Base-by-base conservation (phyloP, 2,888 invertebrate genomes). In the Drosophila neonasuta region DNA sequence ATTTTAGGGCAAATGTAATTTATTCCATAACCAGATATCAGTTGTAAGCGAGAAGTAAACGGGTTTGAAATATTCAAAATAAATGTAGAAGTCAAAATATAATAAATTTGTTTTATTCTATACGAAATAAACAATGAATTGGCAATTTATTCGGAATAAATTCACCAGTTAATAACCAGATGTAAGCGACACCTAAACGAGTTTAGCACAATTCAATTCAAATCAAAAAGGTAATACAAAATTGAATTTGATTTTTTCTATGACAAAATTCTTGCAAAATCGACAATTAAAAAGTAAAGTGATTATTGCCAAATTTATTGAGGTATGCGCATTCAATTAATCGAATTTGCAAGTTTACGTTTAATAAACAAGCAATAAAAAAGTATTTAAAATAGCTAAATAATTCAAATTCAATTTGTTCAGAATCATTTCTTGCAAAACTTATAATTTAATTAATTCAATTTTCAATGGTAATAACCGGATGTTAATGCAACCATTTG, bases 401-500 rank as follows among this genome's bases (percentile, higher is more conserved):
- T 32, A 32, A 32, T 32, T 32, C 6, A 24, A 24, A 24, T 24
- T 24, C 6, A 24, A 24, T 24, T 24, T 24, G 24, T 6, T 24
- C 6, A 24, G 24, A 24, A 24, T 24, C 24, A 24, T 24, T 24
- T 24, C 24, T 49, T 52, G 44, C 41, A 15, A 39, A 52, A 52
- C 41, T 4, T 5, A 8, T 24, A 13, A 39, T 52, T 30, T 30
- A 8, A 30, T n/a, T 42, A 17, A 54, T 41, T 51, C 3, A 2
- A 17, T 32, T 30, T 15, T 17, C 15, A 44, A 11, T 24, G 44
- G 20, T 24, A 7, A 7, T 13, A 55, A 15, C 55, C 55, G 55
- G 55, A 56, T 56, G 29, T 56, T 6, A 17, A 20, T 34, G 20
- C 34, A n/a, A n/a, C 24, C 36, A 29, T 34, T 34, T 6, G 9